Evolutionary conservation across 2,113 vertebrate species (phyloP).

Genomic region (Micronycteris hirsuta): DNA sequence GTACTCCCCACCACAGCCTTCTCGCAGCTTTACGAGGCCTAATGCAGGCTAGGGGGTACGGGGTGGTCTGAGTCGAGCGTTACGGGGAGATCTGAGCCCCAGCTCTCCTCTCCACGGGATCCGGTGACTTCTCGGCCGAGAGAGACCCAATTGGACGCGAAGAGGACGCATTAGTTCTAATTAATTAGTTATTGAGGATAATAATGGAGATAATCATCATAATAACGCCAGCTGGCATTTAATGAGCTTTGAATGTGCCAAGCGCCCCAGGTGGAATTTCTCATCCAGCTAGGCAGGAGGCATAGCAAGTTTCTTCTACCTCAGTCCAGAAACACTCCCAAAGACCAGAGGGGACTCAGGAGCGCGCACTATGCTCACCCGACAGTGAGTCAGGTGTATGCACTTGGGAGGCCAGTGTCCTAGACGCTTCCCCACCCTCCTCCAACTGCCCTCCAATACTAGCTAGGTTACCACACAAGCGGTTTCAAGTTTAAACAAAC

Average conservation of each 20-base stretch:
- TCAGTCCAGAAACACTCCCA: no score
- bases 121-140: background rate
- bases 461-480: background rate
- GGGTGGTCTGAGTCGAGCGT: background rate
- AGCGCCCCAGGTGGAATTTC: conserved; percentile 28
- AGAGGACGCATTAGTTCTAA: background rate
- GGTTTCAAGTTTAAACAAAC: background rate
- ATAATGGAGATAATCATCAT: background rate
- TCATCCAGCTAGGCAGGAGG: background rate
- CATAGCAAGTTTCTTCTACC: background rate
- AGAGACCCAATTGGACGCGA: background rate
- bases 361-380: background rate
- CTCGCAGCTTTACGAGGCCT: background rate
- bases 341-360: background rate
- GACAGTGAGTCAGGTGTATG: background rate
- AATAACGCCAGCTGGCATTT: background rate
- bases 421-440: background rate
- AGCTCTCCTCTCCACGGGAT: background rate
- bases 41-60: background rate
- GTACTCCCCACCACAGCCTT: background rate
- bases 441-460: background rate
- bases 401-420: background rate
- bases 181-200: conserved; percentile 48
- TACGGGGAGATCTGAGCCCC: background rate
- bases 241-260: conserved; percentile 21